A percentile compares a stretch with the other conserved stretches of the same genome.
These are phyloP conservation scores for Bombyx mori DNA, from an alignment of 1,140 invertebrate species.

Conservation along the genomic window DNA sequence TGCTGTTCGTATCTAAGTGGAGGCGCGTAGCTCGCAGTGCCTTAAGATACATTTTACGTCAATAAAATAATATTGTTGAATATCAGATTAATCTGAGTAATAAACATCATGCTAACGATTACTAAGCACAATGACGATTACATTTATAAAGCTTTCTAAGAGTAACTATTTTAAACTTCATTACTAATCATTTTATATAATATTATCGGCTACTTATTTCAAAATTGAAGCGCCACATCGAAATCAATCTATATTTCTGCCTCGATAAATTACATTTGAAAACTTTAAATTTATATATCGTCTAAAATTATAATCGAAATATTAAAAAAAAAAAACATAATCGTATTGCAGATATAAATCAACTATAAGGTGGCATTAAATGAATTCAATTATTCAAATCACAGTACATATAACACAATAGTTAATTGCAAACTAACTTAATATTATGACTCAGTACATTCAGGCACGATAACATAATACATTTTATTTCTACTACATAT, in stretches of 20 bases:
- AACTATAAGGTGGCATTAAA: neutral
- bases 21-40: slow-evolving; percentile 5
- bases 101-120: slow-evolving; percentile 56
- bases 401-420: slow-evolving; percentile 60
- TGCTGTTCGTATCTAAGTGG: slow-evolving; percentile 14
- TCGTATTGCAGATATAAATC: neutral
- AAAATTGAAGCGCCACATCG: slow-evolving; percentile 59
- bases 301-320: too few species aligned
- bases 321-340: too few species aligned
- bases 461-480: slow-evolving; percentile 48
- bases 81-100: slow-evolving; percentile 50
- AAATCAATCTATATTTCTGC: slow-evolving; percentile 13
- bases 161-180: slow-evolving; percentile 50
- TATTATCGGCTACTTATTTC: slow-evolving; percentile 55
- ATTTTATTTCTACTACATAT: slow-evolving; percentile 28
- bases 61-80: slow-evolving; percentile 42
- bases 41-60: slow-evolving; percentile 9
- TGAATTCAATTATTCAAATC: slow-evolving; percentile 42
- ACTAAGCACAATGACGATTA: slow-evolving; percentile 69
- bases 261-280: neutral
- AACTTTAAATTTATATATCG: too few species aligned
- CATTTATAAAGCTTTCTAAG: slow-evolving; percentile 65
- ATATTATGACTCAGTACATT: slow-evolving; percentile 58
- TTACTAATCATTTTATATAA: slow-evolving; percentile 45
- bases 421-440: slow-evolving; percentile 60